Evolutionary conservation across 2,113 vertebrate genomes (phyloP), one percentile per base, ranked within the genome.

Genomic region (Myotis yumanensis): DNA sequence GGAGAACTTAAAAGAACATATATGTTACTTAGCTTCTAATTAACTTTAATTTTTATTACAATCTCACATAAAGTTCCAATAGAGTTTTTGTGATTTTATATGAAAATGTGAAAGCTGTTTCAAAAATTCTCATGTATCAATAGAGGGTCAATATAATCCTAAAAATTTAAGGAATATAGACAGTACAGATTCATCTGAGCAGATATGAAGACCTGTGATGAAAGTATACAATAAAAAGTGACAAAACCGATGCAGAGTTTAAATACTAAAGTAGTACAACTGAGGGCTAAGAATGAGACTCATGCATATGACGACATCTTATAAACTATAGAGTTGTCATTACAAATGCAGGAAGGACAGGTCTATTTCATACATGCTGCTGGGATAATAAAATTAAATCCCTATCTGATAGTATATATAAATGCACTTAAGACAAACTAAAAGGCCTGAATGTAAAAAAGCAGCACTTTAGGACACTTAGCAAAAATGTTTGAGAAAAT

Each of bases 11-110:
- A 90, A 86, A 62, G 6, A 73, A 79, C 25, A 57, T 35, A 68
- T 48, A 25, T 14, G 1, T 66, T 22, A 40, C 28, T 35, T 79
- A 84, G 20, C 12, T 81, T 22, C 43, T 64, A 91, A 89, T 40
- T 93, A 68, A 90, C 43, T n/a, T 73, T 83, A 43, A 68, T 32
- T 79, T 94, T 91, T 81, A 88, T 87, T 80, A 51, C 15, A 92
- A n/a, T 69, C 2, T 23, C 40, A 85, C 30, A 73, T 83, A 57
- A 73, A 86, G 28, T 43, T n/a, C 43, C 54, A 66, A 28, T 83
- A 80, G 46, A 37, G 2, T 30, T 92, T 95, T 90, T 62, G 32
- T 75, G 20, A 59, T 88, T 80, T 93, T 88, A 28, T 30, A 28
- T 35, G 16, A 32, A 87, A 83, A 40, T 62, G 46, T 64, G 75